Evolutionary conservation across 2,888 invertebrate genomes (phyloP), one percentile per base, ranked within the genome.

Genomic region (Ophioninae sp.): DNA sequence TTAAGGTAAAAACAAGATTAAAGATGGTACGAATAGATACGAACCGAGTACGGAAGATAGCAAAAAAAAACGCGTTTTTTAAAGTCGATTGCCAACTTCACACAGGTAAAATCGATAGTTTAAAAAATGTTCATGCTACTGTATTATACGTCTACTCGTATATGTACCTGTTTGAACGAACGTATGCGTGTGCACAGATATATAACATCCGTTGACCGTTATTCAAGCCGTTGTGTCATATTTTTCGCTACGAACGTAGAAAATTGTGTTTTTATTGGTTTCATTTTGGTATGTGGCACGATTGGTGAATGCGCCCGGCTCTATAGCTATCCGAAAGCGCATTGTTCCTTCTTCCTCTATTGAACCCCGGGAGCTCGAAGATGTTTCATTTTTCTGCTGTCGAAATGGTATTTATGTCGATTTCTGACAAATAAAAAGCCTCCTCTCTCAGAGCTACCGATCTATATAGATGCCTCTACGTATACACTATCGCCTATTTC

Each of bases 231-330:
- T 86, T 57, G 80, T 73, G 80, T 83, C 79, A 8, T 50, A 82
- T 72, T 78, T 69, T 69, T 83, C 82, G 82, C 77, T 78, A 80
- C 84, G 82, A 81, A 69, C 72, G 62, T 50, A 75, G 75, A 74
- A 85, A 86, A 87, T 85, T 86, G 87, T 82, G 86, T 88, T 88
- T 89, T 88, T 88, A 89, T 90, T 87, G 88, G 86, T 86, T 88
- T 86, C 85, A 88, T 87, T 84, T 85, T 57, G 69, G 72, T 79
- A 83, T 56, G 56, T 73, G 75, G 62, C 78, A 59, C 74, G 70
- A 57, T 67, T 70, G 61, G 23, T 17, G 30, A 44, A 62, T 44
- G 10, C 17, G 41, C 44, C 17, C 62, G 21, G 61, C 61, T 73
- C 37, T 73, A 57, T 59, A 21, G 65, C 79, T 73, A 59, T 69